Evolutionary conservation across 2,888 invertebrate genomes (phyloP), one percentile per base, ranked within the genome.

Genomic region (Trachelus troglodyta): DNA sequence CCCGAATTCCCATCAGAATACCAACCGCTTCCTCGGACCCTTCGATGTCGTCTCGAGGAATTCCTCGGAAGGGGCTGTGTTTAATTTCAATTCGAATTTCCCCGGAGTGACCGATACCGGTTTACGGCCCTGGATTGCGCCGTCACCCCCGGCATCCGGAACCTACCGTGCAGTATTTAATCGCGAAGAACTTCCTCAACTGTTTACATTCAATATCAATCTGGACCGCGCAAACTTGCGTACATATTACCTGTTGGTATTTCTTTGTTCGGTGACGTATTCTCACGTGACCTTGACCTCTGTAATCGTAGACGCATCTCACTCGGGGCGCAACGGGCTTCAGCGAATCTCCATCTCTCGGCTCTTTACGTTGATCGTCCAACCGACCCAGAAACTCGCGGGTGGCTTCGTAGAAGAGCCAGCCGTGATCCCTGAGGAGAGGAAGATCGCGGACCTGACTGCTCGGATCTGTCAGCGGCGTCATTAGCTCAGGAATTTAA

Each of bases 401-500:
- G 56, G 56, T 56, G 56, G 56, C 23, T 56, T 56, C 23, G 23
- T 56, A 23, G 56, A 56, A 56, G 15, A 56, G 56, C 23, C 56
- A 23, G 56, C 23, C 15, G 23, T 1, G 23, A 23, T 56, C 56
- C 15, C 9, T 0, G 9, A 9, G 0, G 56, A 23, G 56, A 56
- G 56, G 23, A 56, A 56, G 23, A 56, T 56, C 56, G 37, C 23
- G 1, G 37, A 30, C 34, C 33, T 37, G 37, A n/a, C 74, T 30
- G 37, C 12, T 35, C 74, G 35, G n/a, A 0, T 35, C 34, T 74
- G 37, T 74, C 74, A 35, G 11, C 35, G 74, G 34, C 12, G 74
- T 74, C 35, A 74, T 74, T 74, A 74, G 74, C 9, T 33, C 11
- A 34, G 30, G 74, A 74, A 35, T 35, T 74, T 74, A 74, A 74